Evolutionary conservation across 1,140 invertebrate species (phyloP).

Genomic region (Saccostrea glomerata): DNA sequence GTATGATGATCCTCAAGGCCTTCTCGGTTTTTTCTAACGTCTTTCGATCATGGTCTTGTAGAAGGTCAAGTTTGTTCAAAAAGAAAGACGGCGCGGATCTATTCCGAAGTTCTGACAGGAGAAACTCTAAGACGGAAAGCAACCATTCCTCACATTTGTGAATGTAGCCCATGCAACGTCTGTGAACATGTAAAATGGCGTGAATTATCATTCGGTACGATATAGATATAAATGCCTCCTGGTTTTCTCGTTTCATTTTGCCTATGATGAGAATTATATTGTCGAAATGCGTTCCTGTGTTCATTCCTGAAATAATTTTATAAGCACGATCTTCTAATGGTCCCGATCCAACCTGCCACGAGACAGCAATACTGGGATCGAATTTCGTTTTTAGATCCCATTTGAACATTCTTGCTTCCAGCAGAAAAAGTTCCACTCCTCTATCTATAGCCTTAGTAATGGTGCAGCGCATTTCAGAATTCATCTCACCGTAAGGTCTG

Average conservation of each 20-base stretch:
- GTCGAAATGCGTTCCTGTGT: constrained; percentile 20
- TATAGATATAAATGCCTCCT: constrained; percentile 39
- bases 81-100: constrained; percentile 49
- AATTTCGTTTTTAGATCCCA: constrained; percentile 27
- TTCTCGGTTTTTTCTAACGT: constrained; percentile 17
- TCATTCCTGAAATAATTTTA: constrained; percentile 39
- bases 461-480: constrained; percentile 12
- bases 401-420: constrained; percentile 46
- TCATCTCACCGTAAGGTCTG: constrained; percentile 43
- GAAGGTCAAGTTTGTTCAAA: constrained; percentile 45
- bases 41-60: constrained; percentile 29
- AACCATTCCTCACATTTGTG: constrained; percentile 46
- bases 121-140: constrained; percentile 39
- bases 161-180: constrained; percentile 42
- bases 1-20: constrained; percentile 32
- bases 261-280: constrained; percentile 50
- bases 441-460: constrained; percentile 29
- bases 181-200: constrained; percentile 51
- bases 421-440: constrained; percentile 45
- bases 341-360: constrained; percentile 44
- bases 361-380: constrained; percentile 45
- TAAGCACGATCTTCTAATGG: constrained; percentile 51
- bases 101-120: constrained; percentile 37
- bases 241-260: constrained; percentile 45
- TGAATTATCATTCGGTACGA: constrained; percentile 50